These are phyloP conservation scores for Stenopsyche tienmushanensis DNA, from an alignment of 1,140 invertebrate species.

Conservation along the genomic window DNA sequence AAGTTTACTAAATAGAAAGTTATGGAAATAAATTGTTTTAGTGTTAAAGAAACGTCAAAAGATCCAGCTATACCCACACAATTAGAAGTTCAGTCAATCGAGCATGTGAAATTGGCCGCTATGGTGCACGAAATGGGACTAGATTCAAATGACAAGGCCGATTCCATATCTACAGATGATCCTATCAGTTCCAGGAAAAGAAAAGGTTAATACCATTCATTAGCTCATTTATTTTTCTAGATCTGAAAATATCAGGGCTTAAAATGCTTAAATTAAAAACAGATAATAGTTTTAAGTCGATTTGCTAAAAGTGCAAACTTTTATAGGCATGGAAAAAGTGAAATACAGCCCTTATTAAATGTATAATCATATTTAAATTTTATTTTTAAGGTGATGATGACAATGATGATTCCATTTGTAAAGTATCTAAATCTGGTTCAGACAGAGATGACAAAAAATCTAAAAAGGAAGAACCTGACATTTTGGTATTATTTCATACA, in stretches of 20 bases:
- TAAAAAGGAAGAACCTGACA: conserved; percentile 49
- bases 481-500: conserved; percentile 28
- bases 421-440: conserved; percentile 38
- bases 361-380: conserved; percentile 8
- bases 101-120: conserved; percentile 69
- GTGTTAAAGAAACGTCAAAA: conserved; percentile 35
- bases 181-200: conserved; percentile 44
- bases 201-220: conserved; percentile 47
- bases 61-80: conserved; percentile 40
- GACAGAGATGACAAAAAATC: conserved; percentile 49
- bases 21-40: conserved; percentile 7
- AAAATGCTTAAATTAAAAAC: no score
- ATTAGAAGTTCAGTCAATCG: conserved; percentile 68
- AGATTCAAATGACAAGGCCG: conserved; percentile 47
- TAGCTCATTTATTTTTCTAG: conserved; percentile 6
- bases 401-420: conserved; percentile 42
- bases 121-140: conserved; percentile 62
- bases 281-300: background rate
- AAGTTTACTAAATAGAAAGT: conserved; percentile 5
- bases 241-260: no score
- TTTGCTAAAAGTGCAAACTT: background rate
- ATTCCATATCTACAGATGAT: conserved; percentile 41
- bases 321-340: no score
- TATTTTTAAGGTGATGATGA: conserved; percentile 49
- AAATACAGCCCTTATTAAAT: no score